These are phyloP conservation scores for Pristionchus pacificus DNA, from an alignment of 1,140 invertebrate species.

Conservation along the genomic window DNA sequence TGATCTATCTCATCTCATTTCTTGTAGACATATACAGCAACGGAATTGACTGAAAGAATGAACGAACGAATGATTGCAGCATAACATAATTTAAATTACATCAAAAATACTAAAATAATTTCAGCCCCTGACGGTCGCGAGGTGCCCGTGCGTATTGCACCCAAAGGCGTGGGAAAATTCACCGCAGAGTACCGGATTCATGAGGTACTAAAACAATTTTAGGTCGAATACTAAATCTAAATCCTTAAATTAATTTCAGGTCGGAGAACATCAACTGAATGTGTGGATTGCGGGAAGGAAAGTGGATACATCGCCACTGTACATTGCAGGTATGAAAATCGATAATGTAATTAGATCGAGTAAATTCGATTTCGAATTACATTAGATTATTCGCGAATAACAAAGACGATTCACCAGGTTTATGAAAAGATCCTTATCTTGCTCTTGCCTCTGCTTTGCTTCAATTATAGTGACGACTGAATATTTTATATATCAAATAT, in stretches of 20 bases:
- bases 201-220: constrained; percentile 25
- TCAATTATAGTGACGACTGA: too few relatives aligned
- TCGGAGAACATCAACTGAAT: constrained; percentile 76
- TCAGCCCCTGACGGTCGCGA: constrained; percentile 29
- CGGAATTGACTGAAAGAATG: too few relatives aligned
- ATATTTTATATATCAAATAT: too few relatives aligned
- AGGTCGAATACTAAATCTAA: constrained; percentile 57
- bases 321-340: constrained; percentile 16
- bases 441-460: too few relatives aligned
- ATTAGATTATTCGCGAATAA: too few relatives aligned
- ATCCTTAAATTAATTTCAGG: constrained; percentile 75
- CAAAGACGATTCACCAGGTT: too few relatives aligned
- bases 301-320: constrained; percentile 72
- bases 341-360: not conserved
- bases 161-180: constrained; percentile 27
- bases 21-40: too few relatives aligned
- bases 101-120: too few relatives aligned
- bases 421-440: too few relatives aligned
- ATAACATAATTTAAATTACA: too few relatives aligned
- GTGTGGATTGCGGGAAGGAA: constrained; percentile 83
- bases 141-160: constrained; percentile 24
- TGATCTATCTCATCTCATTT: too few relatives aligned
- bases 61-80: too few relatives aligned
- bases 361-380: not conserved
- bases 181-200: constrained; percentile 36